phyloP scores from a whole-genome alignment of 2,888 invertebrate species.

The Pristionchus maxplancki region DNA sequence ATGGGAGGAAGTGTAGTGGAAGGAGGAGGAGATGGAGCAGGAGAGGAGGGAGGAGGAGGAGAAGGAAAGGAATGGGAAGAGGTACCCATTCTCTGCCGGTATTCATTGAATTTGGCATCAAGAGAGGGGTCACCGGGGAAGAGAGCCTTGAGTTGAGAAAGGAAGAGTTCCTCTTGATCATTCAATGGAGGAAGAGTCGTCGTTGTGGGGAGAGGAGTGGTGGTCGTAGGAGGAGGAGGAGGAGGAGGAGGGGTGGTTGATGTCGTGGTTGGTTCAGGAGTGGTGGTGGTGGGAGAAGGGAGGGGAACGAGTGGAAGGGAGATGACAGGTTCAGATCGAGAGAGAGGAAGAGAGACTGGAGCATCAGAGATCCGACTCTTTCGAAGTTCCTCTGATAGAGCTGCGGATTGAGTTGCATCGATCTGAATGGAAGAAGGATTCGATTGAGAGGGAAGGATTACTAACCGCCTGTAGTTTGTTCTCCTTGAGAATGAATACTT shows the following conservation, averaged over 20 bases:
- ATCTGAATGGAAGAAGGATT: not conserved
- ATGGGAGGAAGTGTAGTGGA: not conserved
- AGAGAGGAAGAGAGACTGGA: not conserved
- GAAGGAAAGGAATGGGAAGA: not conserved
- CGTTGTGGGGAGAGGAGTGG: not conserved
- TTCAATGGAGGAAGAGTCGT: conserved; percentile 47
- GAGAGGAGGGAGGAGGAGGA: not conserved
- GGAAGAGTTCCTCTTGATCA: conserved; percentile 38
- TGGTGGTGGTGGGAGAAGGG: not conserved
- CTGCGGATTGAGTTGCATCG: not conserved
- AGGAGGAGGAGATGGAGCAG: not conserved
- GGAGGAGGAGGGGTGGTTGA: not conserved
- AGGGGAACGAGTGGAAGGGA: conserved; percentile 4
- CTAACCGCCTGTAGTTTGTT: conserved; percentile 6
- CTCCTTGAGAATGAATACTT: conserved; percentile 51
- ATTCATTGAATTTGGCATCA: conserved; percentile 46
- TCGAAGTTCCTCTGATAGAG: conserved; percentile 18
- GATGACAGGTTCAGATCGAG: conserved; percentile 11
- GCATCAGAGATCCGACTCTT: not conserved
- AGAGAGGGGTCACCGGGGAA: conserved; percentile 50
- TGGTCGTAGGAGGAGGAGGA: not conserved
- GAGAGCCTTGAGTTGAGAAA: conserved; percentile 43
- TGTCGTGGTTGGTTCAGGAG: too few relatives aligned
- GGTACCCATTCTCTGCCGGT: conserved; percentile 3
- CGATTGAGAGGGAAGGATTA: too few relatives aligned